phyloP scores from a whole-genome alignment of 2,797 vertebrate species.

The Psittacula derbiana region DNA sequence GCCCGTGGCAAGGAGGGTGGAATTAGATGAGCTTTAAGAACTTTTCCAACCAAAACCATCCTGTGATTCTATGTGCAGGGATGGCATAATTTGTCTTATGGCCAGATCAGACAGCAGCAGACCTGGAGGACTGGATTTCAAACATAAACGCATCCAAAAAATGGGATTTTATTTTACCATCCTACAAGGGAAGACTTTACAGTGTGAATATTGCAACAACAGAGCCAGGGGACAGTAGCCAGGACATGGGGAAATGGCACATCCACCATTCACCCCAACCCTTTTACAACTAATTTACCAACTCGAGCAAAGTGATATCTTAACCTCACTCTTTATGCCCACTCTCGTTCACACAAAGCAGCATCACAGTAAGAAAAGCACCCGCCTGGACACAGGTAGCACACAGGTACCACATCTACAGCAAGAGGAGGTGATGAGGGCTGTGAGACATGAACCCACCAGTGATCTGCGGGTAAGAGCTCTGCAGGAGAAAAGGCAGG shows the following conservation, averaged over 20 bases:
- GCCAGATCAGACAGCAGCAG: neutral
- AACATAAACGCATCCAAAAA: neutral
- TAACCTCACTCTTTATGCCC: neutral
- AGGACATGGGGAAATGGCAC: neutral
- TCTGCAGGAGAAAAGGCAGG: neutral
- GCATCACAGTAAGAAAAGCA: neutral
- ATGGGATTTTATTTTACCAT: neutral
- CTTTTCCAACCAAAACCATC: neutral
- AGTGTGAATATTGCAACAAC: neutral
- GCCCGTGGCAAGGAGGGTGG: neutral
- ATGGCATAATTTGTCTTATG: neutral
- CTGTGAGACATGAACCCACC: neutral
- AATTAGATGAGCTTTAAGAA: accelerated
- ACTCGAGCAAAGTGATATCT: accelerated
- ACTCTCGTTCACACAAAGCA: neutral
- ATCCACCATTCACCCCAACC: neutral
- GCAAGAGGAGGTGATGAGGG: neutral
- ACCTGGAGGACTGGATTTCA: neutral
- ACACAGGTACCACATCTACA: accelerated
- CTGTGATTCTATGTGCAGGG: neutral
- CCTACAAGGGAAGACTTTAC: neutral
- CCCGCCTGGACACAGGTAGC: accelerated
- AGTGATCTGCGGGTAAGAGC: accelerated
- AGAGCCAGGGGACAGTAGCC: neutral
- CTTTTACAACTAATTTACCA: neutral